Evolutionary conservation across 1,140 invertebrate genomes (phyloP).

Genomic region (Neodiprion pinetum): DNA sequence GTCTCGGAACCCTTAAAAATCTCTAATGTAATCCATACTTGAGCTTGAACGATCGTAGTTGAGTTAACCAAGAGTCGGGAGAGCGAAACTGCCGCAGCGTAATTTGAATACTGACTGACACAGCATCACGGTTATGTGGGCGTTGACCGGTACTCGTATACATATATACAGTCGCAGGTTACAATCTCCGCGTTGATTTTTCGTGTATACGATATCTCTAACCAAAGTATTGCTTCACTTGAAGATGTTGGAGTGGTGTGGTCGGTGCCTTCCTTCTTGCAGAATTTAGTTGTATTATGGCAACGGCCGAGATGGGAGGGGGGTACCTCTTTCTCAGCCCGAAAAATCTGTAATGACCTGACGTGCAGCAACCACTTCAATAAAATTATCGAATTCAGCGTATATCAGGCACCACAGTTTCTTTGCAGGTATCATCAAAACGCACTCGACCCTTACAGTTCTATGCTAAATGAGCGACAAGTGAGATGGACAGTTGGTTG

Average conservation of each 20-base stretch:
- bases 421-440: neutral
- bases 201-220: neutral
- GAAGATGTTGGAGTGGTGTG: too few species aligned
- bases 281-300: too few species aligned
- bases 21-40: neutral
- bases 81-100: too few species aligned
- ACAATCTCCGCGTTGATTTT: neutral
- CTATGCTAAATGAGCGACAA: conserved; percentile 47
- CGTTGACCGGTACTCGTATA: too few species aligned
- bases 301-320: too few species aligned
- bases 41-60: neutral
- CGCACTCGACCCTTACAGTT: conserved; percentile 11
- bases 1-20: neutral
- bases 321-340: neutral
- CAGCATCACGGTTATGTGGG: too few species aligned
- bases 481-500: conserved; percentile 29
- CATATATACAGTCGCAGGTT: too few species aligned
- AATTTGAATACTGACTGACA: too few species aligned
- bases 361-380: conserved; percentile 22
- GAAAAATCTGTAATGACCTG: conserved; percentile 23
- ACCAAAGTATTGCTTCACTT: too few species aligned
- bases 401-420: too few species aligned
- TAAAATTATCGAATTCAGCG: conserved; percentile 1
- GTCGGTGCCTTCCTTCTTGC: too few species aligned
- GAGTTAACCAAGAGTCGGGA: too few species aligned